A percentile compares a stretch with the other conserved stretches of the same genome.
These are phyloP conservation scores for Hydraecia micacea DNA, from an alignment of 2,888 invertebrate genomes.

Conservation along the genomic window DNA sequence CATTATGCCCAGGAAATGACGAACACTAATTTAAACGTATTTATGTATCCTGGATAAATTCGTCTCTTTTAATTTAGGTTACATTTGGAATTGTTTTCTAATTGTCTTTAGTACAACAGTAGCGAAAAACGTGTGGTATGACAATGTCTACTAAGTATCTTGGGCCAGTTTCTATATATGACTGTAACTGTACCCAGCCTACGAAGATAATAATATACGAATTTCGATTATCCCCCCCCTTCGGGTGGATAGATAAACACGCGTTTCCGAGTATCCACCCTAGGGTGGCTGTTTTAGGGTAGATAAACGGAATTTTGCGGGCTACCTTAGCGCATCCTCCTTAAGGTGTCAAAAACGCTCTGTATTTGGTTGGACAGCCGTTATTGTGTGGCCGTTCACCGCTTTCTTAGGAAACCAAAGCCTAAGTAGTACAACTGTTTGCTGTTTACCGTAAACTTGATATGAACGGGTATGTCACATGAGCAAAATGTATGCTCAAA, in stretches of 20 bases:
- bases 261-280: neutral
- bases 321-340: neutral
- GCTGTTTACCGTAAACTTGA: neutral
- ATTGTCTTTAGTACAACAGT: neutral
- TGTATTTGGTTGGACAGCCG: neutral
- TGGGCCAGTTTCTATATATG: neutral
- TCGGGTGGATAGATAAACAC: neutral
- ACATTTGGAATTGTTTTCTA: too few relatives aligned
- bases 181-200: neutral
- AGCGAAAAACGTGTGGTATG: neutral
- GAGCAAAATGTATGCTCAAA: conserved; percentile 13
- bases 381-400: neutral
- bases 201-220: neutral
- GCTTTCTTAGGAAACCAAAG: neutral
- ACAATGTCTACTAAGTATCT: neutral
- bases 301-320: neutral
- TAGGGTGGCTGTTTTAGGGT: neutral
- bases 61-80: neutral
- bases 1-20: neutral
- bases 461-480: neutral
- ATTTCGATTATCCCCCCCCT: neutral
- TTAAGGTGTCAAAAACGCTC: neutral
- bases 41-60: neutral
- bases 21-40: neutral
- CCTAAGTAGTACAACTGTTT: neutral